Conservation (phyloP, 1,140 invertebrate genomes). For the Intoshia linei region DNA sequence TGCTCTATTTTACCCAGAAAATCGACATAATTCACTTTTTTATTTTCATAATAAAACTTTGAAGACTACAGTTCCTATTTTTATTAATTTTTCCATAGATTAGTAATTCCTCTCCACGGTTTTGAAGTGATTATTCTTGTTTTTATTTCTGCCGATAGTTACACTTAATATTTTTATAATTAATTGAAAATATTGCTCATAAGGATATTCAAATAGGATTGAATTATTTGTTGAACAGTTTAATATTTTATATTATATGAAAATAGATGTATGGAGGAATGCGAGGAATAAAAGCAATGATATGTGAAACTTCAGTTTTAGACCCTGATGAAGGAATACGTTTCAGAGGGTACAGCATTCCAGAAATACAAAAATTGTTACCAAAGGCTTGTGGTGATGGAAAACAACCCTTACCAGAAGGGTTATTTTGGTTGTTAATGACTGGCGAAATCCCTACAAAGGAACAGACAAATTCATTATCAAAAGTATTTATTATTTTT, state of each 20-base stretch:
- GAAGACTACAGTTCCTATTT: too few species aligned
- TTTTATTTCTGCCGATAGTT: not conserved
- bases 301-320: conserved; percentile 69
- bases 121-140: not conserved
- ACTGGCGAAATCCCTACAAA: conserved; percentile 61
- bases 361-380: conserved; percentile 57
- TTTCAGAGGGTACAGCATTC: conserved; percentile 70
- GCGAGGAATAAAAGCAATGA: conserved; percentile 66
- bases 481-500: conserved; percentile 25
- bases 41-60: too few species aligned
- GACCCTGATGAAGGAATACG: conserved; percentile 74
- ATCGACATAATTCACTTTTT: too few species aligned
- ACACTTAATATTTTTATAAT: not conserved
- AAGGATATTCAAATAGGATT: not conserved
- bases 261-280: conserved; percentile 72
- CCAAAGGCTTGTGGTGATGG: conserved; percentile 46
- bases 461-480: conserved; percentile 35
- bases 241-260: conserved; percentile 1
- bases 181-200: not conserved
- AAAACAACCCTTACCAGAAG: conserved; percentile 58
- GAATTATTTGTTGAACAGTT: not conserved
- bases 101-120: not conserved
- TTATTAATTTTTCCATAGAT: not conserved
- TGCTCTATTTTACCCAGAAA: too few species aligned
- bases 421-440: conserved; percentile 66